A percentile compares a stretch with the other conserved stretches of the same genome.
phyloP scores from a whole-genome alignment of 2,113 vertebrate species.

The Clarias macrocephalus region DNA sequence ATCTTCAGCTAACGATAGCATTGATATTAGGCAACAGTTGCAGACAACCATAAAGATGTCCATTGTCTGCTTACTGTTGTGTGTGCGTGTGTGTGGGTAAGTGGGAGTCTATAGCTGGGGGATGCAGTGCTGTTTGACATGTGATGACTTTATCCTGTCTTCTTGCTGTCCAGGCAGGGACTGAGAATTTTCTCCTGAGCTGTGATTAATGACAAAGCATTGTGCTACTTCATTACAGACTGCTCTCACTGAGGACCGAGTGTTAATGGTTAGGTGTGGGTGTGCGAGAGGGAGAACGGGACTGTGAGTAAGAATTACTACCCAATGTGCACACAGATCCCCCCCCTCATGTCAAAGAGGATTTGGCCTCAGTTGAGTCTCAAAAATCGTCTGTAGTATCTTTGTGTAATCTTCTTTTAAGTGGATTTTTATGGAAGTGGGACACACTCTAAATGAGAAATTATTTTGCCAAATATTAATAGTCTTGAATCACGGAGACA shows the following conservation, averaged over 20 bases:
- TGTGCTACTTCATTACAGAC: conserved; percentile 55
- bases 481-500: background rate
- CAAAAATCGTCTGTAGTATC: background rate
- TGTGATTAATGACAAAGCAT: conserved; percentile 56
- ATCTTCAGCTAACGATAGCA: conserved; percentile 63
- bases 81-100: background rate
- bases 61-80: background rate
- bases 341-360: background rate
- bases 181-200: conserved; percentile 55
- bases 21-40: conserved; percentile 55
- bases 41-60: background rate
- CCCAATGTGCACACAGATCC: conserved; percentile 17
- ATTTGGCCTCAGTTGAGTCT: conserved; percentile 7
- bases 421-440: background rate
- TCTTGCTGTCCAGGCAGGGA: conserved; percentile 37
- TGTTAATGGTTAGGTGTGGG: conserved; percentile 16
- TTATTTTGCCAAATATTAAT: background rate
- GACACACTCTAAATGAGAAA: background rate
- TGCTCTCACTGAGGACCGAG: conserved; percentile 28
- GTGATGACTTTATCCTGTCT: conserved; percentile 66
- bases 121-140: conserved; percentile 60
- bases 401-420: background rate
- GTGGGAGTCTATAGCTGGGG: background rate
- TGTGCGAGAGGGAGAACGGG: background rate
- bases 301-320: conserved; percentile 27